Conservation (phyloP, 2,113 vertebrate genomes). For the Sphaerodactylus townsendi region DNA sequence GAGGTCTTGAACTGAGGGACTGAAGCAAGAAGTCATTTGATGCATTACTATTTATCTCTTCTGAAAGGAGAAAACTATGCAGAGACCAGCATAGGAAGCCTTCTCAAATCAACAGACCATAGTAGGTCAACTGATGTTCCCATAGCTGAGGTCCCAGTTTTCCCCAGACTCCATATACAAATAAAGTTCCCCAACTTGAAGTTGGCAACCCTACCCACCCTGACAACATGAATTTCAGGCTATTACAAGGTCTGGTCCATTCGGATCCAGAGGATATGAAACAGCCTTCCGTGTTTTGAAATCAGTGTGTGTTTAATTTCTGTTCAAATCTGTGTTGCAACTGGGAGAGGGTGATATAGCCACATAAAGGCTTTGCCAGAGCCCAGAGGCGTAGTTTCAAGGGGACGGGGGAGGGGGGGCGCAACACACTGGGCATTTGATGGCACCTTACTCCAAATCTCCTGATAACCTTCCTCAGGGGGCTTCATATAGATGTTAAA, state of each 20-base stretch:
- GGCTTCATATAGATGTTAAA: too few species aligned
- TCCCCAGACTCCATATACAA: too few species aligned
- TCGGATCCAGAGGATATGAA: not conserved
- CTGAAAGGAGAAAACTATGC: not conserved
- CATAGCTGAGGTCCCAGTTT: too few species aligned
- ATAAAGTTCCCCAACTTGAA: too few species aligned
- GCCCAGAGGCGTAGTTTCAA: too few species aligned
- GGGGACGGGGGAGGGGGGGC: too few species aligned
- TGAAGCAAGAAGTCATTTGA: not conserved
- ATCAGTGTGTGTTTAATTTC: not conserved
- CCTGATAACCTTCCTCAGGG: too few species aligned
- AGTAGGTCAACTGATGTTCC: not conserved
- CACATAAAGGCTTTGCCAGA: too few species aligned
- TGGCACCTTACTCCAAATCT: too few species aligned
- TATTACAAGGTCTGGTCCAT: not conserved
- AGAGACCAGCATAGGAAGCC: not conserved
- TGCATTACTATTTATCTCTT: not conserved
- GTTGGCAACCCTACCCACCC: too few species aligned
- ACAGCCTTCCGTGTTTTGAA: not conserved
- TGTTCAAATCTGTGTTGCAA: not conserved
- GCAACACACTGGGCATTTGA: too few species aligned
- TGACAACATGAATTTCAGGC: not conserved
- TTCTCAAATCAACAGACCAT: not conserved
- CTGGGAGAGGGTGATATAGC: too few species aligned
- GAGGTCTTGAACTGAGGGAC: not conserved